Evolutionary conservation across 1,140 invertebrate genomes (phyloP).

Genomic region (Panagrolaimus sp.): DNA sequence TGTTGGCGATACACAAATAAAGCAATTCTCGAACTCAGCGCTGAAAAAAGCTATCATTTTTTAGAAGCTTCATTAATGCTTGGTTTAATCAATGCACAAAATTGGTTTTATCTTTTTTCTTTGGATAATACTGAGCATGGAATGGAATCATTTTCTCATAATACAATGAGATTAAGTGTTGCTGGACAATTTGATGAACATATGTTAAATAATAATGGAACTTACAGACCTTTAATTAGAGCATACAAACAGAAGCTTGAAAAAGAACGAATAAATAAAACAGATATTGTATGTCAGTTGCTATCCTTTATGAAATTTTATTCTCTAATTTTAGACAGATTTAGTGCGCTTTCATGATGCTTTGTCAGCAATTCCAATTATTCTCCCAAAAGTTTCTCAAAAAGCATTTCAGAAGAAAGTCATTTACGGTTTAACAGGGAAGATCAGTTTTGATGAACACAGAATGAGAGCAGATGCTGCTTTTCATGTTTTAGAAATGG

Average conservation of each 20-base stretch:
- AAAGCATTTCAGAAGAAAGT: neutral
- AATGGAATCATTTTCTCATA: conserved; percentile 36
- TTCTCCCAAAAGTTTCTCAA: too few species aligned
- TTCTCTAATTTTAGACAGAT: conserved; percentile 29
- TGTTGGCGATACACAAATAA: conserved; percentile 22
- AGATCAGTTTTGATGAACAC: conserved; percentile 21
- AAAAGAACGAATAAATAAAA: neutral
- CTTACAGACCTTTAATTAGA: conserved; percentile 4
- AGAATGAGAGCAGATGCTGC: conserved; percentile 13
- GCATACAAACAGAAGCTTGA: too few species aligned
- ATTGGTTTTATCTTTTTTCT: conserved; percentile 31
- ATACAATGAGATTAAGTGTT: conserved; percentile 30
- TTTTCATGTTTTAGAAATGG: conserved; percentile 32
- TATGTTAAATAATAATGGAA: conserved; percentile 10
- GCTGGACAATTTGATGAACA: conserved; percentile 22
- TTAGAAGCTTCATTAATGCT: conserved; percentile 34
- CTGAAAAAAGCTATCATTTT: conserved; percentile 17
- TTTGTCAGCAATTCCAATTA: conserved; percentile 9
- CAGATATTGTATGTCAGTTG: neutral
- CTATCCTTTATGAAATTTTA: neutral
- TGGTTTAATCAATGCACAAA: conserved; percentile 38
- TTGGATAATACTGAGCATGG: conserved; percentile 24
- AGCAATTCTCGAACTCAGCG: conserved; percentile 18
- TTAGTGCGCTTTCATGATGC: conserved; percentile 32
- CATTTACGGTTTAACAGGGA: conserved; percentile 25